Evolutionary conservation across 2,888 invertebrate genomes (phyloP), one percentile per base, ranked within the genome.

Genomic region (Zaprionus bogoriensis): DNA sequence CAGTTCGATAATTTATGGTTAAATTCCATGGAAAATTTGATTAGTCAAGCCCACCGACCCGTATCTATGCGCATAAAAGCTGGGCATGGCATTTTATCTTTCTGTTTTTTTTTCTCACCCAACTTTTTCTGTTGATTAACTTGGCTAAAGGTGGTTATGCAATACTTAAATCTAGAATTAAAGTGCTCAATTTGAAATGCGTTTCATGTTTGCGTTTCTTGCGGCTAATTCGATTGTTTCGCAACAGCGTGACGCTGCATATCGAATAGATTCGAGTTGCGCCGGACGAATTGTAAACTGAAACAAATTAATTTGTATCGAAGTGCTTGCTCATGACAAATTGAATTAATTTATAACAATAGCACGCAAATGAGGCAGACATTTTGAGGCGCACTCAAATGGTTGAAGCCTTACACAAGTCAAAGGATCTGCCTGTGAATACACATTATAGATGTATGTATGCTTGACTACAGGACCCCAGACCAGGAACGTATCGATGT

Each of bases 401-500:
- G n/a, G 48, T 3, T 20, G n/a, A n/a, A n/a, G n/a, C 25, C 10
- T 45, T n/a, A 30, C 55, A 55, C 25, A 19, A 27, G 12, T 36
- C 32, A 17, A 36, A 17, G 32, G 32, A 36, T 36, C 32, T 36
- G 32, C n/a, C n/a, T n/a, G n/a, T n/a, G n/a, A n/a, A n/a, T n/a
- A n/a, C n/a, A n/a, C n/a, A n/a, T n/a, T n/a, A n/a, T n/a, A n/a
- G n/a, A n/a, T n/a, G n/a, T n/a, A n/a, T 20, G n/a, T 22, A n/a
- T 17, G 4, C 9, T 38, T 27, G 23, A 61, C 20, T 63, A 46
- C n/a, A 12, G 20, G 12, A 4, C 1, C 25, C 0, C 19, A 28
- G 23, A 23, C 19, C 59, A 27, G 38, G 22, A 17, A 39, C 5
- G 45, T 65, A 57, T 36, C 48, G 36, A 52, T 62, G 42, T 38